Percentiles rank a stretch among this genome's conserved stretches.
These are phyloP conservation scores for Ichneumon xanthorius DNA, from an alignment of 2,888 invertebrate genomes.

Conservation along the genomic window DNA sequence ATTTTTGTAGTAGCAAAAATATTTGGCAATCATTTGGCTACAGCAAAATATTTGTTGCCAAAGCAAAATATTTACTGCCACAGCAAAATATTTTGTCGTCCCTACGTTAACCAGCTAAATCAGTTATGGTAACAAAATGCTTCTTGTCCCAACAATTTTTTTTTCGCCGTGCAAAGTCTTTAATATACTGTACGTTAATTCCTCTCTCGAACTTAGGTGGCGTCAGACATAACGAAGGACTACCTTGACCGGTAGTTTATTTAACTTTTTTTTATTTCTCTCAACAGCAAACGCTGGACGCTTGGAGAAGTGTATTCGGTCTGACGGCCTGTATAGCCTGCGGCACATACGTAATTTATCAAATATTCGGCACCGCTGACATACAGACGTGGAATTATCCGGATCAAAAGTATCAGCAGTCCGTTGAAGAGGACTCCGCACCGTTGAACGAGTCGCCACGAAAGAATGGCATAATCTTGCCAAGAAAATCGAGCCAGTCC, in stretches of 20 bases:
- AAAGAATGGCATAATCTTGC: slow-evolving; percentile 75
- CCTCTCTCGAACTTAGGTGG: too few relatives aligned
- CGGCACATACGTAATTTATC: slow-evolving; percentile 88
- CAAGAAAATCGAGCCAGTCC: slow-evolving; percentile 69
- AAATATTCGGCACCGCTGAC: slow-evolving; percentile 89
- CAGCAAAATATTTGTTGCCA: too few relatives aligned
- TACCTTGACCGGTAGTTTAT: background rate
- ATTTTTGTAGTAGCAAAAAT: too few relatives aligned
- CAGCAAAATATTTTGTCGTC: too few relatives aligned
- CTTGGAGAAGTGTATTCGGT: slow-evolving; percentile 89
- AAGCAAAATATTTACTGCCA: too few relatives aligned
- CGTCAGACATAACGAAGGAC: too few relatives aligned
- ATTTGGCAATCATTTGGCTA: too few relatives aligned
- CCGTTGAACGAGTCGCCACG: slow-evolving; percentile 79
- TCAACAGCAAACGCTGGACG: slow-evolving; percentile 84
- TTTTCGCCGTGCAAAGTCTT: too few relatives aligned
- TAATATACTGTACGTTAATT: too few relatives aligned
- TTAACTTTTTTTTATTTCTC: slow-evolving; percentile 39
- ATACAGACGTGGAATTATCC: slow-evolving; percentile 87
- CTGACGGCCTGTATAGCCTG: slow-evolving; percentile 88
- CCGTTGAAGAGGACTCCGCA: slow-evolving; percentile 79
- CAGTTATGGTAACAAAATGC: too few relatives aligned
- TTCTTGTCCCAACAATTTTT: too few relatives aligned
- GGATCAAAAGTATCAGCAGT: slow-evolving; percentile 81
- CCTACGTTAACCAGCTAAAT: too few relatives aligned